A percentile compares a stretch with the other conserved stretches of the same genome.
These are phyloP conservation scores for Nasonovia ribisnigri DNA, from an alignment of 2,888 invertebrate species.

Conservation along the genomic window DNA sequence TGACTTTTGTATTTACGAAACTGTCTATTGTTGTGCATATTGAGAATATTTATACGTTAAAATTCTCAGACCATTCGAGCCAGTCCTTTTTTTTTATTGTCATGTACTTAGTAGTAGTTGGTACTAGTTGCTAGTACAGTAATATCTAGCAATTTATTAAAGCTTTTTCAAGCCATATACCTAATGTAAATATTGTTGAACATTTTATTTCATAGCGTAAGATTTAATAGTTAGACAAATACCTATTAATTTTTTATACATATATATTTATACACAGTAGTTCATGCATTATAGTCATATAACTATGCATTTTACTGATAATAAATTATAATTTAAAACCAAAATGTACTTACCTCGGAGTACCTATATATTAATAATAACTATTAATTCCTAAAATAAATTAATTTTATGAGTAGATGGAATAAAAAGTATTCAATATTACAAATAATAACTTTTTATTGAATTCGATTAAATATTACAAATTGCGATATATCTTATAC, in stretches of 20 bases:
- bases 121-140: too few relatives aligned
- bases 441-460: slow-evolving; percentile 61
- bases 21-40: too few relatives aligned
- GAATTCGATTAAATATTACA: slow-evolving; percentile 64
- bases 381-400: not conserved
- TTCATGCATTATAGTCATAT: too few relatives aligned
- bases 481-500: slow-evolving; percentile 57
- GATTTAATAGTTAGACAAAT: too few relatives aligned
- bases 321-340: not conserved
- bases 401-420: not conserved
- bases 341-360: too few relatives aligned
- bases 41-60: too few relatives aligned
- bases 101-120: not conserved
- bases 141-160: not conserved
- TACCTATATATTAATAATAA: not conserved
- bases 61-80: not conserved
- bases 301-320: not conserved
- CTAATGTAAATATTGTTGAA: not conserved
- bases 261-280: too few relatives aligned
- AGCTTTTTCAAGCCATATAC: not conserved
- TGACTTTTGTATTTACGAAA: too few relatives aligned
- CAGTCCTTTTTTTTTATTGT: not conserved
- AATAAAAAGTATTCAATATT: not conserved
- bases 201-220: not conserved
- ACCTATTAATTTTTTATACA: too few relatives aligned